Base-by-base conservation (phyloP, 2,797 vertebrate genomes). In the Eulemur albifrons region DNA sequence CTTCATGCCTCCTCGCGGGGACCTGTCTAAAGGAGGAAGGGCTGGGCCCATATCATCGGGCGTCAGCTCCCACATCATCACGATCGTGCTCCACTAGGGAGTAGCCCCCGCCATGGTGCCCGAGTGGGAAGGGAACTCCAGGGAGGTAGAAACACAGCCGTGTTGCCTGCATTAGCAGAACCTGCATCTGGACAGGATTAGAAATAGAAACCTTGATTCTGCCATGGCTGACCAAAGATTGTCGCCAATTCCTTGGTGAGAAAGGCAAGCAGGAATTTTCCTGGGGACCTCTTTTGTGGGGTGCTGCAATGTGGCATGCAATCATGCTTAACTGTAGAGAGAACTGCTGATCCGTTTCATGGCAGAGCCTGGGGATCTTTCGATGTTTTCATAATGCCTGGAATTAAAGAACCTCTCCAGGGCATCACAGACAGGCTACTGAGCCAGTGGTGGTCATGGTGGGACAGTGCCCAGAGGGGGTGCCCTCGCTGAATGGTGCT, bases 121-220 rank as follows among this genome's bases (percentile, higher is more conserved):
- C 32, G 11, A 30, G 8, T 13, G n/a, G 23, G 50, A 15, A 7
- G 38, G 18, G 40, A 73, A 40, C 21, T 35, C 2, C 0, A 11
- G 23, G 72, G 63, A 32, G 2, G 35, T 5, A 40, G 35, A 76
- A 52, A n/a, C 73, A 18, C 0, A 35, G n/a, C 23, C 21, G 3
- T n/a, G 52, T 63, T 50, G 25, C 13, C 7, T 67, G 38, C 10
- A 4, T 1, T 5, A 59, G 61, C 35, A 92, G 79, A 67, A 43
- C 32, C 4, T 11, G 20, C 12, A 17, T 27, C 50, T 27, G 40
- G 57, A 30, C 1, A 5, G 32, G 45, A 32, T 32, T 79, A 70
- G 91, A 83, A 94, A 61, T 3, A 48, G 81, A 83, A 69, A 52
- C 48, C 10, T n/a, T 79, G 52, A 45, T 65, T 81, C 90, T 14